Conservation (phyloP, 2,113 vertebrate species). For the Macquaria australasica region DNA sequence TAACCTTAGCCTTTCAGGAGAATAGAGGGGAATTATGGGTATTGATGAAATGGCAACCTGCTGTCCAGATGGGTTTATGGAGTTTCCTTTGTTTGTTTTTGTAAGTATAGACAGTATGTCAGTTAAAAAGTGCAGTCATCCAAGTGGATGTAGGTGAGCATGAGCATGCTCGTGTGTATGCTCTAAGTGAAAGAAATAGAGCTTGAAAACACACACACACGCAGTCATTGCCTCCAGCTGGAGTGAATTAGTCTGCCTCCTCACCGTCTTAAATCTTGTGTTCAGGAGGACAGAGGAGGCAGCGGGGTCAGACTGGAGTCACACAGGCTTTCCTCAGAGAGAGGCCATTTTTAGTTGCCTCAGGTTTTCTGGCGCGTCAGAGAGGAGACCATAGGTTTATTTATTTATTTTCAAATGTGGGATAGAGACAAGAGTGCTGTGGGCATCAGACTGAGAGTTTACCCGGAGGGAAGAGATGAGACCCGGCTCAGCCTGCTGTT, state of each 20-base stretch:
- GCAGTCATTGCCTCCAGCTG: conserved; percentile 52
- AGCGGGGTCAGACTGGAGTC: conserved; percentile 70
- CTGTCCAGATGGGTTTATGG: neutral
- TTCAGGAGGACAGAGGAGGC: conserved; percentile 30
- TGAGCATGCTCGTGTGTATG: neutral
- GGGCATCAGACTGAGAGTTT: conserved; percentile 36
- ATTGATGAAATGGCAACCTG: conserved; percentile 24
- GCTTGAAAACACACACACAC: conserved; percentile 29
- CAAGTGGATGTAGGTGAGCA: conserved; percentile 4
- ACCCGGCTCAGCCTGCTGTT: conserved; percentile 1
- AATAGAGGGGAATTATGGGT: neutral
- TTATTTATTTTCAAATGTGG: conserved; percentile 12
- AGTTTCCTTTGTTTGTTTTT: conserved; percentile 7
- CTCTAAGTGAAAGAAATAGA: conserved; percentile 16
- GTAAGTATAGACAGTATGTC: neutral
- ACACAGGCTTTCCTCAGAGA: conserved; percentile 56
- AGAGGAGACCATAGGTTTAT: conserved; percentile 27
- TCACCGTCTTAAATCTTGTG: conserved; percentile 44
- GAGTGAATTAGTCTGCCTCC: conserved; percentile 53
- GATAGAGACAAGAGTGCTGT: conserved; percentile 40
- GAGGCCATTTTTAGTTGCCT: conserved; percentile 61
- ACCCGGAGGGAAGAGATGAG: conserved; percentile 34
- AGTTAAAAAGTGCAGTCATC: conserved; percentile 3
- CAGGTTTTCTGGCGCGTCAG: conserved; percentile 39
- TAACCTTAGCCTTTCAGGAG: neutral